A percentile compares a stretch with the other conserved stretches of the same genome.
Evolutionary conservation across 2,113 vertebrate species (phyloP).

Genomic region (Orthonyx spaldingii): DNA sequence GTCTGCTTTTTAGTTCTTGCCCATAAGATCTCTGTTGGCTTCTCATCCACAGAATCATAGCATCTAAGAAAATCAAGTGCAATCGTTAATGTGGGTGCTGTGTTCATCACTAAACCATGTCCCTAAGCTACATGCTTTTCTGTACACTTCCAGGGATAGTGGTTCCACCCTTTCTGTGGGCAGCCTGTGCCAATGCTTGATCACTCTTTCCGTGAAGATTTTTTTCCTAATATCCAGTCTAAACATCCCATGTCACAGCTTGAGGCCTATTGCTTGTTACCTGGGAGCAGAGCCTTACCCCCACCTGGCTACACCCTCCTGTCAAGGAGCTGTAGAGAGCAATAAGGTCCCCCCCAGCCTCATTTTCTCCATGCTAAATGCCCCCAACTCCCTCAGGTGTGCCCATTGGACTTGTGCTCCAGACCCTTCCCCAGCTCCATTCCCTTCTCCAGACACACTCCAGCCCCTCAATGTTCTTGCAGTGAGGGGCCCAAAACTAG

Average conservation of each 20-base stretch:
- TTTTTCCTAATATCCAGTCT: not conserved
- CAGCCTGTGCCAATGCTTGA: not conserved
- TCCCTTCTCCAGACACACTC: not conserved
- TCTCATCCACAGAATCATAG: not conserved
- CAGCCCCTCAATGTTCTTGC: not conserved
- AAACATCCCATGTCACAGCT: not conserved
- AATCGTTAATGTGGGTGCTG: not conserved
- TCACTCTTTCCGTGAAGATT: not conserved
- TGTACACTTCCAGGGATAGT: not conserved
- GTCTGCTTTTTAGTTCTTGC: not conserved
- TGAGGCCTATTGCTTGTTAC: not conserved
- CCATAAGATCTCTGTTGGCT: not conserved
- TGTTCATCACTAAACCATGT: not conserved
- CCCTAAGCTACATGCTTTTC: not conserved
- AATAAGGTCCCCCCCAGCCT: too few species aligned
- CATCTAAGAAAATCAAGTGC: not conserved
- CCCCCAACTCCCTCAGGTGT: not conserved
- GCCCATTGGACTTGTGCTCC: not conserved
- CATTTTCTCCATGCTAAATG: not conserved
- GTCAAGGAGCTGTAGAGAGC: not conserved
- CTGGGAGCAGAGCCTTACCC: not conserved
- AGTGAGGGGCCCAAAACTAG: not conserved
- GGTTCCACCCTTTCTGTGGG: not conserved
- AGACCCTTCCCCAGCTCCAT: fast-evolving
- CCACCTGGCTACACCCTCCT: not conserved